Conservation (phyloP, 2,888 invertebrate species). For the Aspidiotus destructor region DNA sequence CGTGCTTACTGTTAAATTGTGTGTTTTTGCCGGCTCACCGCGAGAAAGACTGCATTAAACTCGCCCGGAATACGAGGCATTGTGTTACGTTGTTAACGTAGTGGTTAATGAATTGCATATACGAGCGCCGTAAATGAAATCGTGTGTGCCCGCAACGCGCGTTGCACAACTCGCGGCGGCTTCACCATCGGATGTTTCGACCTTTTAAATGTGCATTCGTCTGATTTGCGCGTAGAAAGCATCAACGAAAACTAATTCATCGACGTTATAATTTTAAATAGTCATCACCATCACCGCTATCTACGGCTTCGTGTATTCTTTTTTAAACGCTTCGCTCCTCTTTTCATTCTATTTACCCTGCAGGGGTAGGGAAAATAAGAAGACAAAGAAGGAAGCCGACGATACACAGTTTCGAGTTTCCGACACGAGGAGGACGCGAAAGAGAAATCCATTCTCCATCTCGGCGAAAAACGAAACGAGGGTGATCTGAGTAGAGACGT, state of each 20-base stretch:
- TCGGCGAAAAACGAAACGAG: too few relatives aligned
- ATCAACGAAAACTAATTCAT: constrained; percentile 16
- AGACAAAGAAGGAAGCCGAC: too few relatives aligned
- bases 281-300: constrained; percentile 18
- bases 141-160: constrained; percentile 8
- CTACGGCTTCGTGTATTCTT: constrained; percentile 9
- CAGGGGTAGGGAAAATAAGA: too few relatives aligned
- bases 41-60: not conserved
- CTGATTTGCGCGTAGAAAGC: constrained; percentile 9
- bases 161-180: constrained; percentile 7
- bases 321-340: too few relatives aligned
- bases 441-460: too few relatives aligned
- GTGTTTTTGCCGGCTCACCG: too few relatives aligned
- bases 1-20: too few relatives aligned
- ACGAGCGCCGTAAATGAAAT: constrained; percentile 16
- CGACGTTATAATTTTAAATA: constrained; percentile 26
- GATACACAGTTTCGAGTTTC: too few relatives aligned
- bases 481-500: too few relatives aligned
- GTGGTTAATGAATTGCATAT: constrained; percentile 15
- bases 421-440: too few relatives aligned
- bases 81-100: constrained; percentile 5
- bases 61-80: not conserved
- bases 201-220: constrained; percentile 24
- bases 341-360: too few relatives aligned
- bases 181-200: constrained; percentile 5